Conservation (phyloP, 2,113 vertebrate genomes). For the Oryzias woworae region DNA sequence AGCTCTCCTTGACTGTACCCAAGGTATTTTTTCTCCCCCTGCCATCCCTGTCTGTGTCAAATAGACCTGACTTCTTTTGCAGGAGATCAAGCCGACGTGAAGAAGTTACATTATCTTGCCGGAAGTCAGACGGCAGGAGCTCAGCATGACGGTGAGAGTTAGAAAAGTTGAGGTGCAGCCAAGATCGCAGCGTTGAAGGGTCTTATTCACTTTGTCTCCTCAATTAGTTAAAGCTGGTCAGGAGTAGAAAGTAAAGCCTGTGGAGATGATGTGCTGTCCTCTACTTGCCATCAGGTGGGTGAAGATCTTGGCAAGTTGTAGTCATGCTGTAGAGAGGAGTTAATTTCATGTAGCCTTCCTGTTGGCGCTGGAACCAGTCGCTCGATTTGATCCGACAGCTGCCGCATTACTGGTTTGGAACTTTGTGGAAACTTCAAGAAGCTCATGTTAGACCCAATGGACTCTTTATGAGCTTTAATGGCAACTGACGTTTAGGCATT, state of each 20-base stretch:
- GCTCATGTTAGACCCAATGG: conserved; percentile 36
- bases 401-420: conserved; percentile 71
- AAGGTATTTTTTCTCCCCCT: conserved; percentile 12
- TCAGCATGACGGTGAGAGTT: conserved; percentile 54
- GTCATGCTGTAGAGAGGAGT: conserved; percentile 72
- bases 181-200: conserved; percentile 60
- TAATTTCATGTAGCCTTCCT: conserved; percentile 64
- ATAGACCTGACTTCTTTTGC: conserved; percentile 63
- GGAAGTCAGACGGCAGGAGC: conserved; percentile 56
- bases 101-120: conserved; percentile 49
- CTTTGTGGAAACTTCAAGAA: conserved; percentile 69
- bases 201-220: conserved; percentile 78
- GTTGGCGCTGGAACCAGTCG: conserved; percentile 48
- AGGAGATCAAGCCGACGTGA: conserved; percentile 61
- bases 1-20: conserved; percentile 51
- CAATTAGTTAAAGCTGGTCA: conserved; percentile 80
- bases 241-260: conserved; percentile 62
- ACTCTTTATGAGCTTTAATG: conserved; percentile 32
- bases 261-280: conserved; percentile 78
- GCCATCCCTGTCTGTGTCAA: conserved; percentile 41
- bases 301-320: conserved; percentile 60
- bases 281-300: conserved; percentile 74
- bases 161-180: conserved; percentile 70
- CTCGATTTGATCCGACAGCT: conserved; percentile 64
- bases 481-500: conserved; percentile 9